Conservation (phyloP, 2,888 invertebrate species). For the Timandra comae region DNA sequence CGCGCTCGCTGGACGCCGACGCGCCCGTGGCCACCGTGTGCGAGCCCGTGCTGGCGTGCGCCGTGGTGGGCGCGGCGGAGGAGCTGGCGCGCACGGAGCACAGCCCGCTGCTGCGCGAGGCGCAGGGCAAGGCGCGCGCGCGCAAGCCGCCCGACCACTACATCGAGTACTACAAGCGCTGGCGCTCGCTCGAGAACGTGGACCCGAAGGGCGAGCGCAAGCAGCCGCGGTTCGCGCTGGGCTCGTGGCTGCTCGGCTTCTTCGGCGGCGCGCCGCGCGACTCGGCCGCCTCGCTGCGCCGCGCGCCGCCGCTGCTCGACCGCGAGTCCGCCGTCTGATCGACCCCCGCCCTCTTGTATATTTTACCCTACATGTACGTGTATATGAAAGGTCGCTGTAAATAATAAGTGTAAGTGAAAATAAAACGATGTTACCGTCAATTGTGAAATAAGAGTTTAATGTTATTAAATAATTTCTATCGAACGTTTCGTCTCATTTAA, state of each 20-base stretch:
- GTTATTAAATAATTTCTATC: constrained; percentile 77
- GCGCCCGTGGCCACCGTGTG: constrained; percentile 41
- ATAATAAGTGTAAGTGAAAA: constrained; percentile 74
- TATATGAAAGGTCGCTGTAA: constrained; percentile 68
- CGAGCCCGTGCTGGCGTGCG: constrained; percentile 24
- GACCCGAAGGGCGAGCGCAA: constrained; percentile 67
- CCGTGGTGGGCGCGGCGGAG: constrained; percentile 40
- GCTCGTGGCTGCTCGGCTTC: constrained; percentile 84
- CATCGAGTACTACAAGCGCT: constrained; percentile 80
- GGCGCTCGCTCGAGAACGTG: constrained; percentile 87
- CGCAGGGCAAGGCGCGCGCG: constrained; percentile 49
- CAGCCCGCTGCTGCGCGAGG: constrained; percentile 49
- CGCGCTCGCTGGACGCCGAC: constrained; percentile 56
- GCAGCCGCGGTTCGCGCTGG: constrained; percentile 80
- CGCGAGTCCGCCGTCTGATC: constrained; percentile 67
- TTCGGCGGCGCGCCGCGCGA: constrained; percentile 84
- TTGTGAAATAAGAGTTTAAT: constrained; percentile 77
- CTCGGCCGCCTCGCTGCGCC: constrained; percentile 70
- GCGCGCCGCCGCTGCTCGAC: constrained; percentile 65
- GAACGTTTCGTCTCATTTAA: constrained; percentile 65
- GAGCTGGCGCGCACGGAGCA: constrained; percentile 38
- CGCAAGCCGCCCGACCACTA: constrained; percentile 54
- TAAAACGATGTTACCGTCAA: constrained; percentile 77
- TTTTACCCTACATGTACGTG: constrained; percentile 37
- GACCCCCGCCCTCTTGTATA: constrained; percentile 16